Evolutionary conservation across 2,113 vertebrate species (phyloP).

Genomic region (Amblyornis subalaris): DNA sequence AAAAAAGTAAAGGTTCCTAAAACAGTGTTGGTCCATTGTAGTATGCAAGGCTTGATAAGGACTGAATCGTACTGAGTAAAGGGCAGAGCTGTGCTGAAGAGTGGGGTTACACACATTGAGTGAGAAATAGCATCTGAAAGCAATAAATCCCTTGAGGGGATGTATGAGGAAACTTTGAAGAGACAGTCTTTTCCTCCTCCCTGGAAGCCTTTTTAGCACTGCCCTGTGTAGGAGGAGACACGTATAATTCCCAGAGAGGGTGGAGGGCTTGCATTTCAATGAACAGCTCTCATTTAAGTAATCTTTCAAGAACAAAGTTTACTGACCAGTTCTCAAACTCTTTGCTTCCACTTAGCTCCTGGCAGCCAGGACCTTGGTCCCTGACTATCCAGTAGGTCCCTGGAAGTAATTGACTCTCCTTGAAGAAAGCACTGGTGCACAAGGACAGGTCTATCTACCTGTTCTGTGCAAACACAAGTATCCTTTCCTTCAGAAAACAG

Average conservation of each 20-base stretch:
- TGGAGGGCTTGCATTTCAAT: not conserved
- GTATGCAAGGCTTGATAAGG: not conserved
- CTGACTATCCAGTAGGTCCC: not conserved
- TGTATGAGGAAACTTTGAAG: not conserved
- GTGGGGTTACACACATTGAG: rapidly evolving
- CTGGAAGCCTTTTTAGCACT: not conserved
- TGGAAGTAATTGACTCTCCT: not conserved
- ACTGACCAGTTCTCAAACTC: not conserved
- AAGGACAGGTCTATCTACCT: not conserved
- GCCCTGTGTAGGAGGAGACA: not conserved
- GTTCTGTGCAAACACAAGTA: not conserved
- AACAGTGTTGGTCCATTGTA: not conserved
- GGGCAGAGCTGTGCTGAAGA: not conserved
- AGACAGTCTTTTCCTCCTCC: not conserved
- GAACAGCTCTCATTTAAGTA: not conserved
- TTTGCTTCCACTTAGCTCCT: not conserved
- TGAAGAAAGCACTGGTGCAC: not conserved
- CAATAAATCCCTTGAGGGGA: not conserved
- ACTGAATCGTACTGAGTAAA: not conserved
- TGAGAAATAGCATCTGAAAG: not conserved
- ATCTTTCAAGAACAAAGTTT: not conserved
- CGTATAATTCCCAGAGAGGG: not conserved
- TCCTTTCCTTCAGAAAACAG: not conserved
- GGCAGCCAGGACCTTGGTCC: not conserved
- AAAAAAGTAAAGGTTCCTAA: not conserved